phyloP scores from a whole-genome alignment of 2,888 invertebrate species.

The Oxyteleia sp. region DNA sequence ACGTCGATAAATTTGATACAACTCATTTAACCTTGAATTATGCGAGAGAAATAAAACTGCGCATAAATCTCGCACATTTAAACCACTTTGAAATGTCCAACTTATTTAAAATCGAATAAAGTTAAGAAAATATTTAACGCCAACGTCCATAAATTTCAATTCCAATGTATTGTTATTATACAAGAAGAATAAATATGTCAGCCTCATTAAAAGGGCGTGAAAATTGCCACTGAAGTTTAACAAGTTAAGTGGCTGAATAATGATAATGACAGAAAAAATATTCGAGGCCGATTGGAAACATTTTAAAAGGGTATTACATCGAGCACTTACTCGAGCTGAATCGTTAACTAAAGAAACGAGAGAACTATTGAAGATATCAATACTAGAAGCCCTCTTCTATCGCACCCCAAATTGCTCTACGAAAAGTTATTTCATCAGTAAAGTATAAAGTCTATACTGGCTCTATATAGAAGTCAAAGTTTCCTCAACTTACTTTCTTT shows the following conservation, averaged over 20 bases:
- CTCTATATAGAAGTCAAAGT: background rate
- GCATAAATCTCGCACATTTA: no score
- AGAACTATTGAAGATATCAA: slow-evolving; percentile 29
- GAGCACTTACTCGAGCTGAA: slow-evolving; percentile 21
- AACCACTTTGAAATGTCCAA: no score
- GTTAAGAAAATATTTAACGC: no score
- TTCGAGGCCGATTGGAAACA: slow-evolving; percentile 19
- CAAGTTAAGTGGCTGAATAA: background rate
- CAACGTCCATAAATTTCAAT: no score
- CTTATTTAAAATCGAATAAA: no score
- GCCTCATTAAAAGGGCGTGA: no score
- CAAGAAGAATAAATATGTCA: background rate
- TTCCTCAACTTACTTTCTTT: background rate
- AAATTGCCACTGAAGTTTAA: background rate
- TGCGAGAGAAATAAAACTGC: no score
- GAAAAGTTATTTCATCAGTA: slow-evolving; percentile 41
- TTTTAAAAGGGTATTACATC: slow-evolving; percentile 27
- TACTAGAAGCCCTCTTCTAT: slow-evolving; percentile 20
- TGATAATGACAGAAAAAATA: slow-evolving; percentile 1
- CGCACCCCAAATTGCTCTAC: slow-evolving; percentile 29
- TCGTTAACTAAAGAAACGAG: slow-evolving; percentile 30
- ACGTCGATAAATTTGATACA: no score
- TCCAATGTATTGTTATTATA: background rate
- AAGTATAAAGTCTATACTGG: slow-evolving; percentile 22
- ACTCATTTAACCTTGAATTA: no score